A percentile compares a stretch with the other conserved stretches of the same genome.
These are phyloP conservation scores for Aleiodes alternator DNA, from an alignment of 2,888 invertebrate genomes.

Conservation along the genomic window DNA sequence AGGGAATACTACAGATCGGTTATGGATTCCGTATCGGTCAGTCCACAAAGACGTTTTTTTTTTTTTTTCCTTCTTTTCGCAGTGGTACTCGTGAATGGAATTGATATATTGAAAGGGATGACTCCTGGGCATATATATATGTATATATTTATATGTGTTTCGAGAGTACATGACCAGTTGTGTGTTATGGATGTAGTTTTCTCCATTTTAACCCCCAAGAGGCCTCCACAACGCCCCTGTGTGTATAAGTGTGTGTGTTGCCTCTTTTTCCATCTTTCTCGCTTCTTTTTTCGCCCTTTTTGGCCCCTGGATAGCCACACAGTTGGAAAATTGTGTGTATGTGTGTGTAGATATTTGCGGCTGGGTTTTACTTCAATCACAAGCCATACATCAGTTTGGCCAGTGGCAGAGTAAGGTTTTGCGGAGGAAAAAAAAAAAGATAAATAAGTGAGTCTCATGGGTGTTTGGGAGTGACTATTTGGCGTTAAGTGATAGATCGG, in stretches of 20 bases:
- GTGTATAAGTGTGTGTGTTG: not conserved
- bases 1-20: constrained; percentile 21
- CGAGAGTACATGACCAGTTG: constrained; percentile 6
- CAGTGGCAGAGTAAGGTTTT: not conserved
- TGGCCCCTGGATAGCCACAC: too few species aligned
- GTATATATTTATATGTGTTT: constrained; percentile 9
- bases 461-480: constrained; percentile 18
- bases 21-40: constrained; percentile 19
- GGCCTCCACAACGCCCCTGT: not conserved
- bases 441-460: constrained; percentile 15
- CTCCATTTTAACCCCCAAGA: constrained; percentile 17
- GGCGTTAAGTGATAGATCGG: constrained; percentile 26
- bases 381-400: constrained; percentile 20
- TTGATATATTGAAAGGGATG: constrained; percentile 30
- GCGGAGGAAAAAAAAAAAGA: not conserved
- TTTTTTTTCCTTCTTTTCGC: not conserved
- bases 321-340: not conserved
- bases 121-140: constrained; percentile 16
- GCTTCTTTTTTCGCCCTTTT: not conserved
- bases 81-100: constrained; percentile 20
- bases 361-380: constrained; percentile 19
- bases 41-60: constrained; percentile 21
- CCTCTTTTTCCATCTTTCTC: not conserved
- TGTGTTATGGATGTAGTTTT: constrained; percentile 31
- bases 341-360: not conserved